Conservation (phyloP, 1,140 invertebrate species). For the Drosophila burlai region DNA sequence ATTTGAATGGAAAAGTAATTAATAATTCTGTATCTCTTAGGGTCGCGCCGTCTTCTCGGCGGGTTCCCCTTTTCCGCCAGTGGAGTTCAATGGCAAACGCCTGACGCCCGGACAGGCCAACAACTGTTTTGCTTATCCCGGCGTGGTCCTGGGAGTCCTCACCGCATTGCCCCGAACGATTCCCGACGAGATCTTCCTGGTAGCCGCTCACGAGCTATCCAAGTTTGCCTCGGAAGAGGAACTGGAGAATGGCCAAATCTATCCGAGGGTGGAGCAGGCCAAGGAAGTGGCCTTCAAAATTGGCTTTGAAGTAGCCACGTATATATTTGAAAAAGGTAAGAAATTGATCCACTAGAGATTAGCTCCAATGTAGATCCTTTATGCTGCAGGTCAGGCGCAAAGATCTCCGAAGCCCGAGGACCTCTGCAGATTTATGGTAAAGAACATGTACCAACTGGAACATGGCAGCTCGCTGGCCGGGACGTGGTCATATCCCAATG, state of each 20-base stretch:
- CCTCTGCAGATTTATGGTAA: constrained; percentile 90
- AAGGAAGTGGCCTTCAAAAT: constrained; percentile 94
- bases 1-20: background rate
- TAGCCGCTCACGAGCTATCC: constrained; percentile 93
- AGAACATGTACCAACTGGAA: constrained; percentile 90
- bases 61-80: constrained; percentile 96
- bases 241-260: constrained; percentile 93
- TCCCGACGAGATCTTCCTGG: constrained; percentile 94
- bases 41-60: constrained; percentile 89
- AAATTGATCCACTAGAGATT: rapidly evolving
- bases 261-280: constrained; percentile 94
- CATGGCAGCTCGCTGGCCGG: constrained; percentile 88
- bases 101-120: constrained; percentile 96
- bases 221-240: constrained; percentile 92
- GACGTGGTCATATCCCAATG: constrained; percentile 49
- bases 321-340: constrained; percentile 93
- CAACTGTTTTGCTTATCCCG: constrained; percentile 98
- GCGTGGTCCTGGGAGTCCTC: constrained; percentile 94
- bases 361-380: no score
- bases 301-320: constrained; percentile 93
- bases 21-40: background rate
- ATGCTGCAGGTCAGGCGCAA: constrained; percentile 88
- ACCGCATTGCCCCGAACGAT: constrained; percentile 92
- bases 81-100: constrained; percentile 91
- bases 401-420: constrained; percentile 91